Conservation (phyloP, 2,888 invertebrate genomes). For the Sinhomidia bicolor region DNA sequence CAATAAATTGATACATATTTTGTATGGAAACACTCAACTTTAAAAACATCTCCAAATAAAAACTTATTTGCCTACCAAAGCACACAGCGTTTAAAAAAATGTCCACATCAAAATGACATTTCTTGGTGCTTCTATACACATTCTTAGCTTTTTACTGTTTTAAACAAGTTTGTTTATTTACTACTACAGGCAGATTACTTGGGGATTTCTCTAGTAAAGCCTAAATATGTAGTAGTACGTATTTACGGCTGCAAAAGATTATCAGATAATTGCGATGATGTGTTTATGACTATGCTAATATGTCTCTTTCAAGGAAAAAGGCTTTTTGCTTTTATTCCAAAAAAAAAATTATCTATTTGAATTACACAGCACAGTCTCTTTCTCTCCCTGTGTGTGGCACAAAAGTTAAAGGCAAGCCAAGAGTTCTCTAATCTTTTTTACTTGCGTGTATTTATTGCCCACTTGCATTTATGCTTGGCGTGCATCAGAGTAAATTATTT, state of each 20-base stretch:
- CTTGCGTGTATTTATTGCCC: constrained; percentile 8
- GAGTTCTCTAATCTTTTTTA: constrained; percentile 17
- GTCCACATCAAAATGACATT: too few relatives aligned
- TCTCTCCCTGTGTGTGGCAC: not conserved
- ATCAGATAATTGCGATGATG: constrained; percentile 66
- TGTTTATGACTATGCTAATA: constrained; percentile 62
- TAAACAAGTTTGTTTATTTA: not conserved
- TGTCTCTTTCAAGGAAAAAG: not conserved
- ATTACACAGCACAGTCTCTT: not conserved
- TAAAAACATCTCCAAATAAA: too few relatives aligned
- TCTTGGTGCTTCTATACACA: too few relatives aligned
- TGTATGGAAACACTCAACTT: too few relatives aligned
- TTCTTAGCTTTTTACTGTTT: too few relatives aligned
- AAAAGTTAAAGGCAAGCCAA: not conserved
- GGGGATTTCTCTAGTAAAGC: not conserved
- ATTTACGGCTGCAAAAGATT: constrained; percentile 8
- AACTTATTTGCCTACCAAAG: too few relatives aligned
- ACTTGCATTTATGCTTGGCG: not conserved
- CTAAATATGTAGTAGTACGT: not conserved
- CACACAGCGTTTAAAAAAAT: too few relatives aligned
- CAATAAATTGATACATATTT: too few relatives aligned
- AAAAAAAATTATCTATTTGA: not conserved
- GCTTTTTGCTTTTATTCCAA: not conserved
- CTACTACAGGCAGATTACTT: not conserved
- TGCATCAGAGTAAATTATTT: constrained; percentile 23